Percentiles rank a stretch among this genome's conserved stretches.
These are phyloP conservation scores for Sisor rabdophorus DNA, from an alignment of 2,113 vertebrate genomes.

Conservation along the genomic window DNA sequence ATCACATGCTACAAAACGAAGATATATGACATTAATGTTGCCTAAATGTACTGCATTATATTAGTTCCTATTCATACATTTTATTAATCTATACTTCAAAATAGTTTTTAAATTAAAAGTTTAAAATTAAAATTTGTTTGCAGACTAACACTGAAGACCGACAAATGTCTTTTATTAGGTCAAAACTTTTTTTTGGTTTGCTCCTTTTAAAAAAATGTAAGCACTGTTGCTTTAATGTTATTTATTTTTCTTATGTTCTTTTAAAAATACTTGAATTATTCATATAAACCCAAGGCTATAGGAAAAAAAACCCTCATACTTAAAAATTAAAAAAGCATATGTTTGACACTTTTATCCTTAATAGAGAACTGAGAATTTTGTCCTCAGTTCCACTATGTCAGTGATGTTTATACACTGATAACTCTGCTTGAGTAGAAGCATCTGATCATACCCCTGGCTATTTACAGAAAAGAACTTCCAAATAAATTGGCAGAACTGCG, in stretches of 20 bases:
- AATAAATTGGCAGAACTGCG: slow-evolving; percentile 42
- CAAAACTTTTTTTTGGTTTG: slow-evolving; percentile 4
- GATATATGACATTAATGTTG: too few relatives aligned
- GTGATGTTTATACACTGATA: slow-evolving; percentile 19
- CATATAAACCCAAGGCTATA: slow-evolving; percentile 23
- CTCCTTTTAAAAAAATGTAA: not conserved
- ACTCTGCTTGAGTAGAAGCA: not conserved
- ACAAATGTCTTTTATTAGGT: not conserved
- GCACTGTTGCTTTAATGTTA: not conserved
- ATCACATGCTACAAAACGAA: slow-evolving; percentile 62
- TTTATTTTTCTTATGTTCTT: slow-evolving; percentile 5
- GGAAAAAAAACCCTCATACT: not conserved
- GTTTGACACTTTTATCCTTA: not conserved
- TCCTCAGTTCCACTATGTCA: not conserved
- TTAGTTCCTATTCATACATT: not conserved
- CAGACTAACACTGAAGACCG: not conserved
- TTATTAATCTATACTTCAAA: not conserved
- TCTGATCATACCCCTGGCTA: not conserved
- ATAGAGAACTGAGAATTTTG: too few relatives aligned
- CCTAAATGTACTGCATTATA: not conserved
- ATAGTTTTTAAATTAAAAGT: not conserved
- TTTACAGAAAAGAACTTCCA: slow-evolving; percentile 25
- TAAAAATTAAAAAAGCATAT: not conserved
- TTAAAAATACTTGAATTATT: slow-evolving; percentile 6
- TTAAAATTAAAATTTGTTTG: slow-evolving; percentile 9